A percentile compares a stretch with the other conserved stretches of the same genome.
These are phyloP conservation scores for Eulithis prunata DNA, from an alignment of 2,888 invertebrate species.

Conservation along the genomic window DNA sequence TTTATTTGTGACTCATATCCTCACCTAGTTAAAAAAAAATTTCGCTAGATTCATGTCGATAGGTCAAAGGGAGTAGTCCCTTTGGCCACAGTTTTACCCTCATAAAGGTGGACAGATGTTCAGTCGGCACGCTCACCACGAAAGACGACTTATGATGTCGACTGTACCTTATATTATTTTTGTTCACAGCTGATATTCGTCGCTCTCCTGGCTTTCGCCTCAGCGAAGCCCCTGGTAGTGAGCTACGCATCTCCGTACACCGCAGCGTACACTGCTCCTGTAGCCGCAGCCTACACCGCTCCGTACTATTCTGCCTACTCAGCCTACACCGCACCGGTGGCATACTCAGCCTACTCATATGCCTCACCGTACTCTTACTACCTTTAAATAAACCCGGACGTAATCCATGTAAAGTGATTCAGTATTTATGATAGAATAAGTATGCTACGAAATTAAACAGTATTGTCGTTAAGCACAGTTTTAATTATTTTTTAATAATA, in stretches of 20 bases:
- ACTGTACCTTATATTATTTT: not conserved
- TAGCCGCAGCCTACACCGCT: constrained; percentile 56
- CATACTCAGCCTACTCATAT: constrained; percentile 63
- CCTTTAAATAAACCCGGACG: constrained; percentile 36
- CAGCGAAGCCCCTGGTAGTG: constrained; percentile 55
- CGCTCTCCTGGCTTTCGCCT: constrained; percentile 77
- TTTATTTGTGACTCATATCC: too few relatives aligned
- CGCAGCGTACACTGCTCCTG: constrained; percentile 60
- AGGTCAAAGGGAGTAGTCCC: too few relatives aligned
- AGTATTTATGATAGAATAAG: constrained; percentile 45
- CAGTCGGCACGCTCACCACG: too few relatives aligned
- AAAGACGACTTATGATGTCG: too few relatives aligned
- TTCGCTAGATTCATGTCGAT: too few relatives aligned
- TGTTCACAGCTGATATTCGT: constrained; percentile 78
- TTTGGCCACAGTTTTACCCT: too few relatives aligned
- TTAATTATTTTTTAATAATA: not conserved
- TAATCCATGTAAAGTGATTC: constrained; percentile 14
- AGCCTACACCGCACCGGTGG: constrained; percentile 53
- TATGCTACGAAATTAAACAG: constrained; percentile 31
- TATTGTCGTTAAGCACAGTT: constrained; percentile 22
- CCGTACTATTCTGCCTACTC: constrained; percentile 69
- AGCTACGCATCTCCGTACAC: constrained; percentile 59
- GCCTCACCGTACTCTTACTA: constrained; percentile 64
- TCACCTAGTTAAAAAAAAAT: too few relatives aligned
- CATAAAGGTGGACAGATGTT: too few relatives aligned